These are phyloP conservation scores for Tenualosa thibaudeaui DNA, from an alignment of 2,797 vertebrate species.

Conservation along the genomic window DNA sequence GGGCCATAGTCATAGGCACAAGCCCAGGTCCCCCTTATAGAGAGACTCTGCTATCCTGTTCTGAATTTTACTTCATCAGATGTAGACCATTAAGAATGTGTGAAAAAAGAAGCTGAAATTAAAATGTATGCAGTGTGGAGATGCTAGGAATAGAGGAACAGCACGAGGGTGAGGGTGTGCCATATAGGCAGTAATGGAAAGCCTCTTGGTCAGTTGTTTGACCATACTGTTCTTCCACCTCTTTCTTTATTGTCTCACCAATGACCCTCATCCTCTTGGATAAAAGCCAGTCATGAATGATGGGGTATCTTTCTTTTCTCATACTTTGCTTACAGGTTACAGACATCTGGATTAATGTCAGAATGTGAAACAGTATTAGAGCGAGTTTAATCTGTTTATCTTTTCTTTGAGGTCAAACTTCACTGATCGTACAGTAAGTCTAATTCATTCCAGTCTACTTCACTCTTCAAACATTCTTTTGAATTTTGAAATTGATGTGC, in stretches of 20 bases:
- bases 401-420: background rate
- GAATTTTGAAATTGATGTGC: slow-evolving; percentile 2
- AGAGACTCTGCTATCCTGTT: too few relatives aligned
- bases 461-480: background rate
- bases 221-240: too few relatives aligned
- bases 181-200: too few relatives aligned
- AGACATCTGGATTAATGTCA: slow-evolving; percentile 1
- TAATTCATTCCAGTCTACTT: background rate
- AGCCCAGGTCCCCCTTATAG: background rate
- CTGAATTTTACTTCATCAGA: too few relatives aligned
- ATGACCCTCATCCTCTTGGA: background rate
- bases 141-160: too few relatives aligned
- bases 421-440: background rate
- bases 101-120: too few relatives aligned
- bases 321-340: background rate
- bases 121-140: too few relatives aligned
- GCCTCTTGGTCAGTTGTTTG: too few relatives aligned
- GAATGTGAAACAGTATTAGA: background rate
- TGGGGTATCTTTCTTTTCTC: background rate
- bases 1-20: background rate
- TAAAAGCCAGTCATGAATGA: background rate
- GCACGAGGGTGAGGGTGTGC: too few relatives aligned
- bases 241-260: background rate
- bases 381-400: background rate
- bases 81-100: too few relatives aligned